These are phyloP conservation scores for Hydrozoanthus tunicans DNA, from an alignment of 64 coral and sea anemone species.

Conservation along the genomic window DNA sequence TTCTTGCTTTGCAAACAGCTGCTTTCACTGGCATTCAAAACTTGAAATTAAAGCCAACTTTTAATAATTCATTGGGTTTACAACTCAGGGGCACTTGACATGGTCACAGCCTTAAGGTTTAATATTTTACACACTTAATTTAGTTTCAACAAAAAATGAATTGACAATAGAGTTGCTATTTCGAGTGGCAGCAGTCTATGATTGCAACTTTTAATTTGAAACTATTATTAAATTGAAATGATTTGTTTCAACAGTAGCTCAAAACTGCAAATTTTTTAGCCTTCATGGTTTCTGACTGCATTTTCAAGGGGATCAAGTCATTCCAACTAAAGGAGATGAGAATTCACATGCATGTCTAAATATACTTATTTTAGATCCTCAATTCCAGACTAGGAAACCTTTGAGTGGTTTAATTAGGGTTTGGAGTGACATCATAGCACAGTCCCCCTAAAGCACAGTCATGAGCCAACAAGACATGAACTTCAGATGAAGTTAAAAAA, in stretches of 20 bases:
- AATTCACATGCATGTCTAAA: not conserved
- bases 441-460: not conserved
- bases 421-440: not conserved
- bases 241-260: not conserved
- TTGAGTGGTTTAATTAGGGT: not conserved
- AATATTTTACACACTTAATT: not conserved
- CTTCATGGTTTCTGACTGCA: not conserved
- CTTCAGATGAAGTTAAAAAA: constrained; percentile 6
- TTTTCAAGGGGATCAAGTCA: constrained; percentile 2
- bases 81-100: not conserved
- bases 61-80: not conserved
- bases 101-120: not conserved
- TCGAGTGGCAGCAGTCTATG: not conserved
- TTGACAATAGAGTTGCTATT: not conserved
- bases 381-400: not conserved
- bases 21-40: not conserved
- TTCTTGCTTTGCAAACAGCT: not conserved
- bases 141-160: not conserved
- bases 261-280: not conserved
- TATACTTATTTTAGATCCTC: not conserved
- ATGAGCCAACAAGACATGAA: constrained; percentile 2
- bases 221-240: not conserved
- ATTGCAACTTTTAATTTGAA: not conserved
- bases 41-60: not conserved
- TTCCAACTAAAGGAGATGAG: not conserved